These are phyloP conservation scores for Diploscapter pachys DNA, from an alignment of 1,140 invertebrate species.

Conservation along the genomic window DNA sequence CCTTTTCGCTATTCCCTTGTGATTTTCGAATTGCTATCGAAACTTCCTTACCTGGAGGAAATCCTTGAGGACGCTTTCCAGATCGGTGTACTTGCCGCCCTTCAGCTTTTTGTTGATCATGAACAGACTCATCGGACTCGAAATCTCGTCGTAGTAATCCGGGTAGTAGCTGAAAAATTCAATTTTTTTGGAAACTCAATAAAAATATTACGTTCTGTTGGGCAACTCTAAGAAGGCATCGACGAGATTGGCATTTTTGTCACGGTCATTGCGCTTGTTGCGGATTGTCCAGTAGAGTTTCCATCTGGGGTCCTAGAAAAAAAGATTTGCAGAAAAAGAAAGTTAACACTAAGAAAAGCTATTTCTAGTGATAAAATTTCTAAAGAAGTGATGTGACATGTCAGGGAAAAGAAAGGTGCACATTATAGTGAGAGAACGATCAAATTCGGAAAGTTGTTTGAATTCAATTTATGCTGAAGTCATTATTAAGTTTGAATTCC, in stretches of 20 bases:
- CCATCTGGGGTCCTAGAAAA: slow-evolving; percentile 72
- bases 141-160: slow-evolving; percentile 96
- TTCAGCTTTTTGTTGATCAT: slow-evolving; percentile 87
- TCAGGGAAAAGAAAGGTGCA: too few relatives aligned
- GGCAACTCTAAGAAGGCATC: slow-evolving; percentile 90
- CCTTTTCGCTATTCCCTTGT: too few relatives aligned
- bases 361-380: neutral
- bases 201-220: slow-evolving; percentile 65
- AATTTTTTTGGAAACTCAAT: slow-evolving; percentile 9
- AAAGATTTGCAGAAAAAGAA: neutral
- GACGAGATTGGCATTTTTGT: slow-evolving; percentile 59
- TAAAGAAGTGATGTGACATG: too few relatives aligned
- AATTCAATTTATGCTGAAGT: neutral
- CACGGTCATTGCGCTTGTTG: slow-evolving; percentile 62
- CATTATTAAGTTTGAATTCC: neutral
- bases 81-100: slow-evolving; percentile 48
- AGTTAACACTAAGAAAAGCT: neutral
- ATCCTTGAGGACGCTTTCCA: slow-evolving; percentile 40
- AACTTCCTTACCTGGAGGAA: slow-evolving; percentile 54
- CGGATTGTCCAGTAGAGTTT: slow-evolving; percentile 75
- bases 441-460: neutral
- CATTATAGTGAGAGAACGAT: too few relatives aligned
- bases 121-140: slow-evolving; percentile 85
- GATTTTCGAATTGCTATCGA: neutral
- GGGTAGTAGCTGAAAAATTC: slow-evolving; percentile 69